Evolutionary conservation across 1,140 invertebrate genomes (phyloP).

Genomic region (Trypoxylus dichotomus): DNA sequence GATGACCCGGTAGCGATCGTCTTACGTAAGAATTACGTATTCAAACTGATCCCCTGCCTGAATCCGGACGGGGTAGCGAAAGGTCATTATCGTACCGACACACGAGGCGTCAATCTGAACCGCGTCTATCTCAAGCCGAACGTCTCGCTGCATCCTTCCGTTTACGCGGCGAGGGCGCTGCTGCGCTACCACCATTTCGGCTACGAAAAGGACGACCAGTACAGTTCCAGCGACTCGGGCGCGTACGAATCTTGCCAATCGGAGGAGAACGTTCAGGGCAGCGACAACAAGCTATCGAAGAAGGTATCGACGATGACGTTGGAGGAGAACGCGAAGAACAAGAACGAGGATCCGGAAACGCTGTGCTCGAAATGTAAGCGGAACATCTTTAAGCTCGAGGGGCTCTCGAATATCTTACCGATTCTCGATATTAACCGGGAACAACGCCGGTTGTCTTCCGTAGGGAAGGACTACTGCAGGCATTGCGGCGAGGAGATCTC

Average conservation of each 20-base stretch:
- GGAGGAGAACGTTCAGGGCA: constrained; percentile 25
- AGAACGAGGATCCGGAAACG: constrained; percentile 8
- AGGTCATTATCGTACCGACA: constrained; percentile 89
- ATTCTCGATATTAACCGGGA: constrained; percentile 34
- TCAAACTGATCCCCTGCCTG: constrained; percentile 90
- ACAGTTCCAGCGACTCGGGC: neutral
- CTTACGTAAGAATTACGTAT: constrained; percentile 79
- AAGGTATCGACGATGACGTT: constrained; percentile 55
- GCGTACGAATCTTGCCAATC: neutral
- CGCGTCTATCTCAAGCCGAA: constrained; percentile 81
- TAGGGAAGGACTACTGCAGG: constrained; percentile 40
- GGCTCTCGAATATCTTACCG: constrained; percentile 43
- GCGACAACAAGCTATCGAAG: constrained; percentile 38
- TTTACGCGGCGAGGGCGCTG: constrained; percentile 78
- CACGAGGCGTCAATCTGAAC: constrained; percentile 87
- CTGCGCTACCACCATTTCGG: constrained; percentile 67
- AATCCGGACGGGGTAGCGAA: constrained; percentile 91
- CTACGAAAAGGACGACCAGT: constrained; percentile 55
- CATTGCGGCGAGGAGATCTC: constrained; percentile 40
- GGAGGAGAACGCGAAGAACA: constrained; percentile 48
- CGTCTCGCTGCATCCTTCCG: constrained; percentile 74
- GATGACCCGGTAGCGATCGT: constrained; percentile 73
- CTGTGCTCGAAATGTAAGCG: constrained; percentile 40
- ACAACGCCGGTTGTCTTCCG: neutral
- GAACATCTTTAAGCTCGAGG: constrained; percentile 44